Evolutionary conservation across 2,888 invertebrate species (phyloP).

Genomic region (Lasius fuliginosus): DNA sequence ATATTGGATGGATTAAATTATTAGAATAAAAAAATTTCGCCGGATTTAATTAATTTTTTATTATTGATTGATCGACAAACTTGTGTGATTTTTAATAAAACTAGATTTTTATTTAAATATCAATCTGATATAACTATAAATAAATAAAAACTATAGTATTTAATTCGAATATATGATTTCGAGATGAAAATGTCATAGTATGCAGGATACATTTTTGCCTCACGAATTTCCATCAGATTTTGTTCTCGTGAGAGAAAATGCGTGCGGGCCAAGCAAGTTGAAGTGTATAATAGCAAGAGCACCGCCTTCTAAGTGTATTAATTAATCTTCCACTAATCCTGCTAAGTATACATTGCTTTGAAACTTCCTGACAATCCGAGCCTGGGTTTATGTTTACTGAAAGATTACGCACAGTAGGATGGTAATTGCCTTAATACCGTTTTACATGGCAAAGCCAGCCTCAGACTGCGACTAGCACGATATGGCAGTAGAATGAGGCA

Average conservation of each 20-base stretch:
- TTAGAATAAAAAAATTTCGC: not conserved
- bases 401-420: constrained; percentile 56
- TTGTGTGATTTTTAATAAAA: not conserved
- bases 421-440: constrained; percentile 57
- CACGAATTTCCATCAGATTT: constrained; percentile 3
- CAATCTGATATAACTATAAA: not conserved
- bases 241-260: constrained; percentile 8
- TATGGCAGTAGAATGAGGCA: constrained; percentile 47
- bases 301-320: constrained; percentile 46
- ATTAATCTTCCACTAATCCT: constrained; percentile 54
- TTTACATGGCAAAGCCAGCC: constrained; percentile 53
- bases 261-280: constrained; percentile 30
- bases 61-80: not conserved
- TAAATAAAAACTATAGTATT: not conserved
- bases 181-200: not conserved
- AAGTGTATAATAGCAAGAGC: constrained; percentile 39
- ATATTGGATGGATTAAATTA: not conserved
- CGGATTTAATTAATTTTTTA: not conserved
- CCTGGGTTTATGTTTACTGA: constrained; percentile 53
- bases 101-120: not conserved
- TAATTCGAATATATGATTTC: not conserved
- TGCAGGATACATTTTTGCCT: not conserved
- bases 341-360: constrained; percentile 57
- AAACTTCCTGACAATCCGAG: constrained; percentile 52
- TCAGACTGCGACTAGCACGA: constrained; percentile 50